Conservation (phyloP, 2,888 invertebrate genomes). For the Drosophila paranaensis region DNA sequence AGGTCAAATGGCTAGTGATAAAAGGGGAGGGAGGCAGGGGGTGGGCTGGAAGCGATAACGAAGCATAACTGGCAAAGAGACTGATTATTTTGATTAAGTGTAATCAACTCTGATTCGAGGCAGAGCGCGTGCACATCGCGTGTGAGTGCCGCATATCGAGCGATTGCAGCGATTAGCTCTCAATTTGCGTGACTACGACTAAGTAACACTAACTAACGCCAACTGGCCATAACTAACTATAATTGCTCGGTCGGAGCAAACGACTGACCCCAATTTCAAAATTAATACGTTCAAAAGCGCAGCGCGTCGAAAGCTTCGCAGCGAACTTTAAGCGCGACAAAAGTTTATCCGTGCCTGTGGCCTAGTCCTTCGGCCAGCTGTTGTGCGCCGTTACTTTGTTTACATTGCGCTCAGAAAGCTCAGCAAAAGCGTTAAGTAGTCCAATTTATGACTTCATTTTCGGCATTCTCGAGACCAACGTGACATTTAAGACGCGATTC, state of each 20-base stretch:
- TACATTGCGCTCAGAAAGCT: conserved; percentile 25
- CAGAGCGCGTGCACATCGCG: conserved; percentile 23
- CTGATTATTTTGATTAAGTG: conserved; percentile 36
- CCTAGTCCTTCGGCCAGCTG: conserved; percentile 35
- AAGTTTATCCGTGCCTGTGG: conserved; percentile 12
- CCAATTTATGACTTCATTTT: not conserved
- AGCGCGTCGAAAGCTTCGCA: conserved; percentile 19
- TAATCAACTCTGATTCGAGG: conserved; percentile 49
- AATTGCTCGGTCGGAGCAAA: conserved; percentile 46
- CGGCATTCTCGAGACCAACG: not conserved
- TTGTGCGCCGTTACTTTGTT: conserved; percentile 28
- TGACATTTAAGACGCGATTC: too few species aligned
- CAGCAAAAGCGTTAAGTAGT: not conserved
- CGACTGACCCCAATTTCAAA: conserved; percentile 40
- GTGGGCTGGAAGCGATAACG: too few species aligned
- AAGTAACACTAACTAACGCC: conserved; percentile 35
- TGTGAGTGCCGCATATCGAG: conserved; percentile 15
- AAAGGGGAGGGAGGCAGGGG: not conserved
- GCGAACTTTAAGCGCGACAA: conserved; percentile 25
- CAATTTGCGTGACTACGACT: conserved; percentile 42
- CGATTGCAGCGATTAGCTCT: conserved; percentile 18
- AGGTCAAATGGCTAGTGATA: conserved; percentile 42
- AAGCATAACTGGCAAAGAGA: not conserved
- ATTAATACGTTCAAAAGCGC: conserved; percentile 37
- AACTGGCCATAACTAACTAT: conserved; percentile 60